Evolutionary conservation across 2,113 vertebrate genomes (phyloP), one percentile per base, ranked within the genome.

Genomic region (Panthera tigris): DNA sequence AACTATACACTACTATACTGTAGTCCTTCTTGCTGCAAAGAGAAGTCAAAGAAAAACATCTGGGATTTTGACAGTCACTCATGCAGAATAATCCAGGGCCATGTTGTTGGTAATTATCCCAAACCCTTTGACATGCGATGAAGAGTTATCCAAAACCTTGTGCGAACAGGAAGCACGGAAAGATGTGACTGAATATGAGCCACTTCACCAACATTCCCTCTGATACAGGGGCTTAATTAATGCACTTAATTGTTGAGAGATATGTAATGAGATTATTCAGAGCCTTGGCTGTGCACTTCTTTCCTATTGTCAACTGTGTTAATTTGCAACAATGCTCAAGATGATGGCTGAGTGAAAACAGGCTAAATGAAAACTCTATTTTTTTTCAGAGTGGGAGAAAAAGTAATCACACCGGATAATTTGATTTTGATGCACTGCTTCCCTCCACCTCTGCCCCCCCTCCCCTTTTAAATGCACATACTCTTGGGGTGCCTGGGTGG

Each of bases 241-340:
- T 97, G 94, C 39, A 79, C 95, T 95, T 98, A 98, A 98, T 98
- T 97, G 97, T 95, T 97, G 74, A 33, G 96, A 98, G 97, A 98
- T 98, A 97, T 95, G 95, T 25, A 71, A 98, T 89, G 61, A 96
- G 97, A 98, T 97, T 98, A 97, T 96, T 97, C 95, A 94, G 78
- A 94, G 73, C 92, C 92, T 98, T 98, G 96, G 92, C 95, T 97
- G 95, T 36, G 5, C 7, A 48, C 66, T 41, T 94, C 97, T 97
- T 97, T 89, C 95, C 97, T 97, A 55, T 95, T 98, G 95, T 97
- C 97, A 97, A 98, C 96, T 96, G 86, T 89, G 91, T 97, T 94
- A 97, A 96, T 97, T 97, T 96, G 1, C 97, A 95, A 84, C 0
- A 79, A 97, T 96, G 87, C 63, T 85, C 1, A 97, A 94, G 63